Percentiles rank a stretch among this genome's conserved stretches.
Conservation (phyloP, 2,888 invertebrate genomes). For the Acrobasis repandana region DNA sequence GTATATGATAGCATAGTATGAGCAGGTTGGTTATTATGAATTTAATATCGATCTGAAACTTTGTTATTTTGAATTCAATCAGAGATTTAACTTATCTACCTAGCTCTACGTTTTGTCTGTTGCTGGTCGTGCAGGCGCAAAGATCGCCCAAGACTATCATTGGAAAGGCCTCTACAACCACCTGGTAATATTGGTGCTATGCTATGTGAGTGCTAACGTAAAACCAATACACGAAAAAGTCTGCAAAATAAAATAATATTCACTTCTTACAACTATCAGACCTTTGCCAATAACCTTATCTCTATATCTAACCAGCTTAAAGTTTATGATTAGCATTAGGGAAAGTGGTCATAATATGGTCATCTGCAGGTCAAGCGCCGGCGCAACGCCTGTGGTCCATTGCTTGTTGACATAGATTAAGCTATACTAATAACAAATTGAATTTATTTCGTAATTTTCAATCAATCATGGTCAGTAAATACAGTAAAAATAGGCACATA, state of each 20-base stretch:
- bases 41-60: no score
- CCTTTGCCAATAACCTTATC: conserved; percentile 40
- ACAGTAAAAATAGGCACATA: neutral
- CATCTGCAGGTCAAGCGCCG: conserved; percentile 44
- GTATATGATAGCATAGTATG: neutral
- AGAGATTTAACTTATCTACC: no score
- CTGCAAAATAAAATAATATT: neutral
- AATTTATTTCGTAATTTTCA: conserved; percentile 31
- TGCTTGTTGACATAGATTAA: conserved; percentile 51
- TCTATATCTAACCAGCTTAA: conserved; percentile 45
- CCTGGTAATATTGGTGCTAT: no score
- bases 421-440: conserved; percentile 39
- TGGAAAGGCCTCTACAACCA: no score
- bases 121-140: neutral
- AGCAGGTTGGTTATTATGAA: no score
- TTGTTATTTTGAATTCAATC: no score
- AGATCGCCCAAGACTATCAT: no score
- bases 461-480: neutral
- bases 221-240: no score
- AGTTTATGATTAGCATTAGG: conserved; percentile 43
- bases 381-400: conserved; percentile 34
- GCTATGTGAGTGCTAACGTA: no score
- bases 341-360: conserved; percentile 42
- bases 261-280: conserved; percentile 1
- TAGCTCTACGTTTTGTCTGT: no score